Evolutionary conservation across 1,140 invertebrate species (phyloP).

Genomic region (Anastatus disparis): DNA sequence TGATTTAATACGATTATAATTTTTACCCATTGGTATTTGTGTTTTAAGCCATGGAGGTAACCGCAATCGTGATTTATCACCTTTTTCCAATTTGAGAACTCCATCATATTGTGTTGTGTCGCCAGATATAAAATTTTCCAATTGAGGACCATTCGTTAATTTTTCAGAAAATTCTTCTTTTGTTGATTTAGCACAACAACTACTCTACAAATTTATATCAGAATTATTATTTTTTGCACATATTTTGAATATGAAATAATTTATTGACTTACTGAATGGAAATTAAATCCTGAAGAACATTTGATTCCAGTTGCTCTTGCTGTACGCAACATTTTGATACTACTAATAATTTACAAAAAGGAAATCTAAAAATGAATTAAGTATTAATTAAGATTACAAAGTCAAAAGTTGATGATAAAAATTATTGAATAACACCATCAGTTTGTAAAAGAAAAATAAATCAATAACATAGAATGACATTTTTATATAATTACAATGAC

Average conservation of each 20-base stretch:
- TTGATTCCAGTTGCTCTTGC: constrained; percentile 19
- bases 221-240: background rate
- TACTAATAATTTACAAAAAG: no score
- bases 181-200: constrained; percentile 45
- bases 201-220: constrained; percentile 43
- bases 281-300: constrained; percentile 30
- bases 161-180: constrained; percentile 57
- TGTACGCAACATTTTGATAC: constrained; percentile 40
- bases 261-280: constrained; percentile 47
- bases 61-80: constrained; percentile 82
- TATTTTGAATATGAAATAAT: background rate
- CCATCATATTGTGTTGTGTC: constrained; percentile 72
- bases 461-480: no score
- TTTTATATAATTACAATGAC: background rate
- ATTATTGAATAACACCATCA: constrained; percentile 1
- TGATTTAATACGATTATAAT: constrained; percentile 87
- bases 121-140: constrained; percentile 58
- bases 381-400: no score
- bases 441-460: background rate
- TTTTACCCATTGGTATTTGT: constrained; percentile 90
- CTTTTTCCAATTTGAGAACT: constrained; percentile 86
- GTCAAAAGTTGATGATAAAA: no score
- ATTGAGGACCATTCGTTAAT: constrained; percentile 57
- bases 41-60: constrained; percentile 98
- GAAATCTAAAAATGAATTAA: no score